Evolutionary conservation across 2,113 vertebrate species (phyloP).

Genomic region (Chionomys nivalis): DNA sequence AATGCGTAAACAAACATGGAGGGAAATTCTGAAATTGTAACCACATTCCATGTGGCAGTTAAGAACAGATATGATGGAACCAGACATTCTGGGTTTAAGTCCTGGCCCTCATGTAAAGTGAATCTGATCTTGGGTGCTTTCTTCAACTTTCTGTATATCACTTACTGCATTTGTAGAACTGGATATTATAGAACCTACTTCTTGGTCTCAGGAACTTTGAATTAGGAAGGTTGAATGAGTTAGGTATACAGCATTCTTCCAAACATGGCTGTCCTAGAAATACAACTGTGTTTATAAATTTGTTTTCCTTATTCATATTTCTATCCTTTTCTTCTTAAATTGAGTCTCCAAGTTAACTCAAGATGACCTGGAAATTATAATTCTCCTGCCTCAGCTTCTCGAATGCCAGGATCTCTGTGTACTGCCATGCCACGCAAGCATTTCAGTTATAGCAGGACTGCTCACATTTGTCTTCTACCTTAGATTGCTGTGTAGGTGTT

Average conservation of each 20-base stretch:
- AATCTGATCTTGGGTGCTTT: background rate
- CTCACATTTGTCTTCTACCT: background rate
- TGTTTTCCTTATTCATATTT: background rate
- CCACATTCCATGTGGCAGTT: background rate
- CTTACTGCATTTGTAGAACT: background rate
- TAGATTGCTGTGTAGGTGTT: background rate
- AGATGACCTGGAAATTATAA: background rate
- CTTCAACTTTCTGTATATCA: background rate
- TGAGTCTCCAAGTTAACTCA: background rate
- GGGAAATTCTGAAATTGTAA: slow-evolving; percentile 50
- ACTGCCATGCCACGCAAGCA: rapidly evolving
- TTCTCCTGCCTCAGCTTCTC: background rate
- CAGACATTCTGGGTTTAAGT: background rate
- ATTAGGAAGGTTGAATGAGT: background rate
- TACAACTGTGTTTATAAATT: background rate
- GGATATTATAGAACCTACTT: background rate
- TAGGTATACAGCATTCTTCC: background rate
- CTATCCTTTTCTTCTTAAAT: background rate
- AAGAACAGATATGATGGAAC: background rate
- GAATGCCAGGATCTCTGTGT: background rate
- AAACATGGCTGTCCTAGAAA: background rate
- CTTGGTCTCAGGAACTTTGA: background rate
- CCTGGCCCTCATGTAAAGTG: background rate
- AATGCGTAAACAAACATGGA: slow-evolving; percentile 60
- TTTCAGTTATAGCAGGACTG: background rate